Evolutionary conservation across 2,888 invertebrate genomes (phyloP), one percentile per base, ranked within the genome.

Genomic region (Hecatera dysodea): DNA sequence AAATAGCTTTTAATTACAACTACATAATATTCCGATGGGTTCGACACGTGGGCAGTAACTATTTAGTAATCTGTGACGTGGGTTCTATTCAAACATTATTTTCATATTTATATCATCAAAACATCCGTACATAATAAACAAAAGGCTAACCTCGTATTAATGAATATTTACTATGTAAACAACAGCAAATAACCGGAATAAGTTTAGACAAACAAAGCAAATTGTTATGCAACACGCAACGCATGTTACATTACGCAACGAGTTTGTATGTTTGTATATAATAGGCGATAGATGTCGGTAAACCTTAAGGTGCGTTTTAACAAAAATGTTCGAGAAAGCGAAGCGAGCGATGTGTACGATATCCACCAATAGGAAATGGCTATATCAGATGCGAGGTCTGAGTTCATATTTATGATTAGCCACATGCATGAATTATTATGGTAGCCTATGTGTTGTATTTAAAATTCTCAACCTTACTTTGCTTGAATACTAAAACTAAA

Each of bases 181-280:
- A 77, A 48, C 76, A 59, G 77, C 70, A 71, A 78, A 78, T 72
- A 64, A 65, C 72, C 55, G 24, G 29, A 61, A 44, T 65, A 78
- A 57, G 56, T 62, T 57, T n/a, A 55, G 17, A 24, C 50, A 60
- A 78, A 72, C 67, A 67, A 33, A 62, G 42, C 24, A 52, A 67
- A 71, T 75, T 67, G 71, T 71, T 64, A 71, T 67, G 76, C 55
- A 80, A 75, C 80, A 78, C 79, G 77, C 63, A 73, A 73, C 67
- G 60, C 29, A 78, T 17, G 39, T 62, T 78, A 62, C 69, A 50
- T 63, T 48, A 67, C 76, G 78, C 55, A 71, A 75, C 60, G 60
- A 72, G 61, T 61, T 72, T 36, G 44, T 69, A 29, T 67, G 52
- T 72, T 72, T 50, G 60, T 66, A 68, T 60, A 63, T 76, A 67